phyloP scores from a whole-genome alignment of 2,888 invertebrate species.

The Xylocampa areola region DNA sequence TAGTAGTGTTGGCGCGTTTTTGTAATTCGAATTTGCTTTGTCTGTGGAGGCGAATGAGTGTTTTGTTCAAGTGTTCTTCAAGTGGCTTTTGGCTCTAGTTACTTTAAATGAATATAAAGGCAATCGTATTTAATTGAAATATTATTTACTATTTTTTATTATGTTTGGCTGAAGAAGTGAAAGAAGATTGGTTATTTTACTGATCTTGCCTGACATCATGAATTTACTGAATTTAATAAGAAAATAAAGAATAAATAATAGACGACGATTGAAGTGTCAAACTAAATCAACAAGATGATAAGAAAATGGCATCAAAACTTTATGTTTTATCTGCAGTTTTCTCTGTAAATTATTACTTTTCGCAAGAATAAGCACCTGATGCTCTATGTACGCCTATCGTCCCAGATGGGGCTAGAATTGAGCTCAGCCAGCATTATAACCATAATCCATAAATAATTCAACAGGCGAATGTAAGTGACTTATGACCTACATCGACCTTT shows the following conservation, averaged over 20 bases:
- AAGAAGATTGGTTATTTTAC: too few species aligned
- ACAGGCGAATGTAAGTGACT: conserved; percentile 17
- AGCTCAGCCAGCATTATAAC: not conserved
- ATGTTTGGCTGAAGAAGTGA: too few species aligned
- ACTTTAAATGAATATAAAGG: too few species aligned
- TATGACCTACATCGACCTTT: conserved; percentile 27
- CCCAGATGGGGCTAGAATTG: conserved; percentile 21
- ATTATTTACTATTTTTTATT: too few species aligned
- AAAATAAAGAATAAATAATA: too few species aligned
- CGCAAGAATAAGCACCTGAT: conserved; percentile 14
- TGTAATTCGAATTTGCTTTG: conserved; percentile 30
- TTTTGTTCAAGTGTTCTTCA: conserved; percentile 4
- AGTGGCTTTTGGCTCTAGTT: not conserved
- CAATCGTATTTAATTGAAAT: too few species aligned
- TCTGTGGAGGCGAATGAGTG: not conserved
- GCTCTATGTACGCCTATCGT: not conserved
- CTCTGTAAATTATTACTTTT: conserved; percentile 1
- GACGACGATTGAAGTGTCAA: too few species aligned
- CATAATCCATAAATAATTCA: conserved; percentile 51
- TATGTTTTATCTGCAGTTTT: conserved; percentile 9
- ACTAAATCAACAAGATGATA: conserved; percentile 6
- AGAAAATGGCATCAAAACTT: conserved; percentile 2
- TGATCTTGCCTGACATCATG: too few species aligned
- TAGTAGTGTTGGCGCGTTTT: conserved; percentile 24
- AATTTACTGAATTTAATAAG: too few species aligned